A percentile compares a stretch with the other conserved stretches of the same genome.
phyloP scores from a whole-genome alignment of 2,797 vertebrate genomes.

The Botia kubotai region DNA sequence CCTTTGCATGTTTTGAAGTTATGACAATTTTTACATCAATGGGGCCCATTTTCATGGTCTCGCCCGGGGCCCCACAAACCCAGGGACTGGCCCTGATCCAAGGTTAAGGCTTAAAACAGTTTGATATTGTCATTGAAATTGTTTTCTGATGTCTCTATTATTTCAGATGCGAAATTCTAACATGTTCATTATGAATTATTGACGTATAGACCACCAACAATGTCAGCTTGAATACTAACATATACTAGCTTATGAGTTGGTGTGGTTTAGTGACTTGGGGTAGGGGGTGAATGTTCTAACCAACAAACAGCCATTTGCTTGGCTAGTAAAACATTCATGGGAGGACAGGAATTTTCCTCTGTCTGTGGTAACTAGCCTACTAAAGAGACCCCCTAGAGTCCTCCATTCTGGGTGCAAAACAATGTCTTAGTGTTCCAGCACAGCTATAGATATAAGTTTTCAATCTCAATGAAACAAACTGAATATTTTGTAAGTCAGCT shows the following conservation, averaged over 20 bases:
- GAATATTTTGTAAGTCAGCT: constrained; percentile 14
- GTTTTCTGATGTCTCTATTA: background rate
- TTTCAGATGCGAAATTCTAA: background rate
- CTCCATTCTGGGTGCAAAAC: constrained; percentile 76
- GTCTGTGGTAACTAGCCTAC: constrained; percentile 70
- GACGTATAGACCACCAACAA: background rate
- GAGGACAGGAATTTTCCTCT: constrained; percentile 66
- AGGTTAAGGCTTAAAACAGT: background rate
- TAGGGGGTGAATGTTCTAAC: constrained; percentile 58
- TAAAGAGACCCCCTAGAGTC: constrained; percentile 74
- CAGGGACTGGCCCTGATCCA: background rate
- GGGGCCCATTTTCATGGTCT: background rate
- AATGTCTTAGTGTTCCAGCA: constrained; percentile 80
- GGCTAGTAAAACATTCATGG: constrained; percentile 71
- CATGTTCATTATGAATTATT: background rate
- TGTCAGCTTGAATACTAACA: constrained; percentile 25
- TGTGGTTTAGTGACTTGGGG: constrained; percentile 58
- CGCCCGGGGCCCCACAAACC: background rate
- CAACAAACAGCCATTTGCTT: constrained; percentile 62
- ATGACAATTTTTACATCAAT: background rate
- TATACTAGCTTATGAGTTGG: constrained; percentile 55
- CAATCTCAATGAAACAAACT: constrained; percentile 23
- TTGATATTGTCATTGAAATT: background rate
- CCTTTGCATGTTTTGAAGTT: background rate
- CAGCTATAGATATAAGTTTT: constrained; percentile 18